Evolutionary conservation across 1,140 invertebrate genomes (phyloP).

Genomic region (Zaprionus gabonicus): DNA sequence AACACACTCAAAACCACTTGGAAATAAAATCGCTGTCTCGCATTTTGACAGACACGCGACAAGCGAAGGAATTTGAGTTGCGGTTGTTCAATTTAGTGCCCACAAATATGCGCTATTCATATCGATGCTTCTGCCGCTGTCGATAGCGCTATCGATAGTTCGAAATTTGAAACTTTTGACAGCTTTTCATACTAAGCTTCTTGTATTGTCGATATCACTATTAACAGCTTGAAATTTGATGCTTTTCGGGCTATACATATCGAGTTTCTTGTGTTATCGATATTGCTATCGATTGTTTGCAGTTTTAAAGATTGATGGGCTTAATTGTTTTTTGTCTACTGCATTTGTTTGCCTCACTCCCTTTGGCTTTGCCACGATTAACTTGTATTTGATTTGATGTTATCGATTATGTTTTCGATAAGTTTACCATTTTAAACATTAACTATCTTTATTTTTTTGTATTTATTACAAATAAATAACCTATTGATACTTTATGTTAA

Average conservation of each 20-base stretch:
- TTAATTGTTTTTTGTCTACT: background rate
- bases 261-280: background rate
- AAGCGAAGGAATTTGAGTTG: slow-evolving; percentile 28
- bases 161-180: background rate
- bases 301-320: background rate
- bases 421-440: too few species aligned
- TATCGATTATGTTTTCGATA: too few species aligned
- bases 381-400: too few species aligned
- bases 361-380: background rate
- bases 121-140: background rate
- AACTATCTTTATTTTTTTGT: too few species aligned
- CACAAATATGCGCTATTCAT: background rate
- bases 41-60: slow-evolving; percentile 44
- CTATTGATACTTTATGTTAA: too few species aligned
- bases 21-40: slow-evolving; percentile 32
- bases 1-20: slow-evolving; percentile 39
- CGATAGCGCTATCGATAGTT: background rate
- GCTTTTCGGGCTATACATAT: too few species aligned
- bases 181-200: background rate
- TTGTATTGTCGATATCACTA: background rate
- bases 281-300: background rate
- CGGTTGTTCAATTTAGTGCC: slow-evolving; percentile 5
- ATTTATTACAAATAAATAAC: too few species aligned
- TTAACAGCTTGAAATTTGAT: too few species aligned
- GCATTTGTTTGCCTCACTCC: too few species aligned